Conservation (phyloP, 2,888 invertebrate species). For the Agrotis puta region DNA sequence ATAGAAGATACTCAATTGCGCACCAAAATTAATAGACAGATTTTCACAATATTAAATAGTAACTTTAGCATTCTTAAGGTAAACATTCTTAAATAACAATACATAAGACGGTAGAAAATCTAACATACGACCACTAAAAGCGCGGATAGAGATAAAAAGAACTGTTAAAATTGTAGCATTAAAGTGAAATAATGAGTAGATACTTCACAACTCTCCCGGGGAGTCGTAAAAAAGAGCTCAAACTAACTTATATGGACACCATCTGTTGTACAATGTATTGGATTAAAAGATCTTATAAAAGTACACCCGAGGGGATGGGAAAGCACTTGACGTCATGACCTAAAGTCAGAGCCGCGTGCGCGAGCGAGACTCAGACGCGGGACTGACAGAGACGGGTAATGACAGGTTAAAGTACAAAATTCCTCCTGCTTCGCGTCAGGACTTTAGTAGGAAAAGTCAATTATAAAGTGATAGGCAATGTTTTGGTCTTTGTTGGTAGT, state of each 20-base stretch:
- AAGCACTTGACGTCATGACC: slow-evolving; percentile 16
- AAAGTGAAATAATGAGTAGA: slow-evolving; percentile 52
- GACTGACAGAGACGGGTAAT: no score
- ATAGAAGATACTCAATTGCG: no score
- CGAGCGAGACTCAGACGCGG: no score
- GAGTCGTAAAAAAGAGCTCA: slow-evolving; percentile 53
- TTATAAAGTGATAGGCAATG: neutral
- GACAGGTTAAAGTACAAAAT: no score
- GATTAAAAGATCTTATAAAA: slow-evolving; percentile 46
- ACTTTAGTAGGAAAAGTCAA: slow-evolving; percentile 16
- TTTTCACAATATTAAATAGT: no score
- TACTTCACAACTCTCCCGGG: slow-evolving; percentile 50
- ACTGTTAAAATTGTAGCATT: slow-evolving; percentile 41
- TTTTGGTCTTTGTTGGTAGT: neutral
- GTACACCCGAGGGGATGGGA: slow-evolving; percentile 23
- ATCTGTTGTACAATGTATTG: slow-evolving; percentile 49
- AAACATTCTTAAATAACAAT: neutral
- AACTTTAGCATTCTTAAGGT: no score
- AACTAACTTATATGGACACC: slow-evolving; percentile 53
- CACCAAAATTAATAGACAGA: no score
- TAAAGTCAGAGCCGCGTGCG: no score
- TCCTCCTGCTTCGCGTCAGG: no score
- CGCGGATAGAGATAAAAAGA: slow-evolving; percentile 16
- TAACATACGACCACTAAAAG: slow-evolving; percentile 14
- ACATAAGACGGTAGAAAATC: slow-evolving; percentile 4